Conservation (phyloP, 2,888 invertebrate genomes). For the Caprella mutica region DNA sequence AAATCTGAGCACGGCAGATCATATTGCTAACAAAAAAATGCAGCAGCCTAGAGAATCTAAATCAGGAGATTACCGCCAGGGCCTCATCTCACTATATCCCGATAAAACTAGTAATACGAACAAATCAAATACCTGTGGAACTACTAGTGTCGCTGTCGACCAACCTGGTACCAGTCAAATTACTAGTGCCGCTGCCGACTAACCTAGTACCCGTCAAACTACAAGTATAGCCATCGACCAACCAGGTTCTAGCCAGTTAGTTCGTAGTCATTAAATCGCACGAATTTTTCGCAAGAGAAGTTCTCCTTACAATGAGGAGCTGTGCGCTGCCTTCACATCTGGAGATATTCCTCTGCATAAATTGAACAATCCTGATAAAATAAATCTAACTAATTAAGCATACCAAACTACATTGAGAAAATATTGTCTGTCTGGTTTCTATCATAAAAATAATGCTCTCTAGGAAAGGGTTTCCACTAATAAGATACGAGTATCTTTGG, state of each 20-base stretch:
- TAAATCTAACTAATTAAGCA: not conserved
- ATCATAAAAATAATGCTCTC: not conserved
- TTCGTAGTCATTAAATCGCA: not conserved
- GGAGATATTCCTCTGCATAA: not conserved
- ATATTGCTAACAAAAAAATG: not conserved
- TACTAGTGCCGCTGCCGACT: not conserved
- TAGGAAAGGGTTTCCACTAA: not conserved
- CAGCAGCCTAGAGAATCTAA: not conserved
- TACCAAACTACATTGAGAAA: conserved; percentile 5
- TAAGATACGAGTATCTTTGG: conserved; percentile 1
- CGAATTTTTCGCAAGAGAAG: conserved; percentile 4
- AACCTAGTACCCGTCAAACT: not conserved
- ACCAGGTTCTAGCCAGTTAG: not conserved
- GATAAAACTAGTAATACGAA: not conserved
- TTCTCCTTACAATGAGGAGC: not conserved
- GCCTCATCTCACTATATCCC: not conserved
- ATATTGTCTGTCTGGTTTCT: not conserved
- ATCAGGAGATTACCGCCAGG: not conserved
- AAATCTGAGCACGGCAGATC: not conserved
- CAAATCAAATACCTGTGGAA: not conserved
- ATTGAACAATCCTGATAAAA: not conserved
- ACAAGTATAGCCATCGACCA: not conserved
- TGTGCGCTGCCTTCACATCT: too few species aligned
- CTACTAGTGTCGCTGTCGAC: not conserved
- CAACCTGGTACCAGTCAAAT: not conserved